Conservation (phyloP, 53 echinoderm and acorn worm genomes). For the Pentamera pediparva region DNA sequence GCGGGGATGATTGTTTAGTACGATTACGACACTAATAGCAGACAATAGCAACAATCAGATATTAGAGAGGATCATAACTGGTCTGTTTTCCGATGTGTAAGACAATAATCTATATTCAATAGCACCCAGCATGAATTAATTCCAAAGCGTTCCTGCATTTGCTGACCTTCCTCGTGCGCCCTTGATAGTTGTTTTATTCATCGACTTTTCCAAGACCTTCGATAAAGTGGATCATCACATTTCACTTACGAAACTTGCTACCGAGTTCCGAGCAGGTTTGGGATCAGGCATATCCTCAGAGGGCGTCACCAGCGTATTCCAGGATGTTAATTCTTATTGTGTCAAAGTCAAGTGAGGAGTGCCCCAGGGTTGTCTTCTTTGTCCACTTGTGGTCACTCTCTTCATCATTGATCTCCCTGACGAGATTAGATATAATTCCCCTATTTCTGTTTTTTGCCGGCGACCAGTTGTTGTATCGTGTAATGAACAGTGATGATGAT, state of each 20-base stretch:
- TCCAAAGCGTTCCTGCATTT: slow-evolving; percentile 45
- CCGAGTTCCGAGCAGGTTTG: slow-evolving; percentile 1
- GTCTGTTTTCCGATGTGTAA: slow-evolving; percentile 42
- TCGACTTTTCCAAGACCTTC: slow-evolving; percentile 38
- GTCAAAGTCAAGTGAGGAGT: slow-evolving; percentile 26
- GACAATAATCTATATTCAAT: slow-evolving; percentile 12
- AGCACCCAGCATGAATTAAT: slow-evolving; percentile 53
- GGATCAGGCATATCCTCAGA: neutral
- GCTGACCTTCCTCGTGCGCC: neutral
- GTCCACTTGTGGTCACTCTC: slow-evolving; percentile 22
- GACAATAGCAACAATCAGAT: too few species aligned
- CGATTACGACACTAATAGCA: too few species aligned
- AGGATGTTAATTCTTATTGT: slow-evolving; percentile 4
- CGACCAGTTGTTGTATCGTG: slow-evolving; percentile 18
- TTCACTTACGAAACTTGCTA: slow-evolving; percentile 16
- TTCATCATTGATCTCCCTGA: slow-evolving; percentile 34
- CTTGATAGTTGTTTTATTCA: slow-evolving; percentile 17
- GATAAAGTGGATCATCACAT: slow-evolving; percentile 26
- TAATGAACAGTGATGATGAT: neutral
- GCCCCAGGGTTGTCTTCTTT: slow-evolving; percentile 22
- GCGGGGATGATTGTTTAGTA: too few species aligned
- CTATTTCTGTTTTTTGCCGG: slow-evolving; percentile 20
- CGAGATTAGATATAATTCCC: neutral
- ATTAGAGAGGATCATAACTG: slow-evolving; percentile 46
- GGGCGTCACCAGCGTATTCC: slow-evolving; percentile 15